A percentile compares a stretch with the other conserved stretches of the same genome.
Conservation (phyloP, 1,140 invertebrate genomes). For the Chlorops oryzae region DNA sequence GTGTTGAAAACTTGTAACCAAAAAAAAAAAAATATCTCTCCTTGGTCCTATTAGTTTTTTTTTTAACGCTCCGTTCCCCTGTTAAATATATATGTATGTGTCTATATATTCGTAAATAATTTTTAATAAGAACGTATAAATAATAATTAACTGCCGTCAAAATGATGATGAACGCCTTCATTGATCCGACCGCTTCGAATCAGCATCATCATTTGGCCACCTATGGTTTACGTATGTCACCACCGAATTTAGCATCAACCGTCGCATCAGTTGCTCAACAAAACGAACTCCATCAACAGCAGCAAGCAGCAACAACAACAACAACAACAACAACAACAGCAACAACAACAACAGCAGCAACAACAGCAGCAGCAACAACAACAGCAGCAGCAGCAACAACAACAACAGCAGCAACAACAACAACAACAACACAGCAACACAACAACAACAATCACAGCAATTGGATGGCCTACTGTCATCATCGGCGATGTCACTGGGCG, state of each 20-base stretch:
- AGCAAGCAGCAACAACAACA: no score
- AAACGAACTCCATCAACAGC: conserved; percentile 25
- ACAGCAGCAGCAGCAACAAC: conserved; percentile 36
- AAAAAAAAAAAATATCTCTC: conserved; percentile 9
- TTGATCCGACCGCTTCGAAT: conserved; percentile 54
- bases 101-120: no score
- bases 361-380: conserved; percentile 34
- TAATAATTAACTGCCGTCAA: conserved; percentile 18
- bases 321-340: conserved; percentile 30
- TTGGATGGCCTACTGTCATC: conserved; percentile 24
- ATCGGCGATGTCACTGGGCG: conserved; percentile 45
- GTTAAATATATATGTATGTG: no score
- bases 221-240: conserved; percentile 72
- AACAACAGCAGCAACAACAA: conserved; percentile 28
- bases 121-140: no score
- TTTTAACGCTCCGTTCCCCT: no score
- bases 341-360: conserved; percentile 30
- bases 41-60: no score
- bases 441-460: conserved; percentile 35
- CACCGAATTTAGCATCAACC: conserved; percentile 39
- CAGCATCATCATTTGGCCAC: conserved; percentile 63
- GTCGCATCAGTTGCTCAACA: conserved; percentile 13
- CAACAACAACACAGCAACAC: conserved; percentile 37
- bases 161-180: conserved; percentile 67
- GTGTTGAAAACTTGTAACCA: not conserved